Conservation (phyloP, 2,113 vertebrate genomes). For the Chlorodrepanis virens region DNA sequence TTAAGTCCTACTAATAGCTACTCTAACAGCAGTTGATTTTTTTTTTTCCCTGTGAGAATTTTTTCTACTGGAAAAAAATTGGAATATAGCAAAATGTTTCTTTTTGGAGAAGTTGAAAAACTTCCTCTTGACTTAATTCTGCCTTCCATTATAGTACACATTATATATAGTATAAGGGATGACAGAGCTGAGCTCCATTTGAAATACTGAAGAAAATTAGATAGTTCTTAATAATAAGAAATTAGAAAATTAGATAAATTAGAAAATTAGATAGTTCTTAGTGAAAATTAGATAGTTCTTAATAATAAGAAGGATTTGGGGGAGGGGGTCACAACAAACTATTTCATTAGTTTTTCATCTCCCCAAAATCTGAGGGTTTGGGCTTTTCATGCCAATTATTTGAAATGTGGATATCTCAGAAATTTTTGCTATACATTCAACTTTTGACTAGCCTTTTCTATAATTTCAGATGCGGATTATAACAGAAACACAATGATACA, state of each 20-base stretch:
- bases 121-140: slow-evolving; percentile 4
- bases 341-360: not conserved
- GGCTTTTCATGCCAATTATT: not conserved
- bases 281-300: slow-evolving; percentile 19
- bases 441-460: not conserved
- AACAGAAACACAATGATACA: not conserved
- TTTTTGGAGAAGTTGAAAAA: not conserved
- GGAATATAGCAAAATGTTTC: not conserved
- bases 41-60: not conserved
- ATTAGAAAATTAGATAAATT: not conserved
- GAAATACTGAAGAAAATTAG: slow-evolving; percentile 34
- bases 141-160: not conserved
- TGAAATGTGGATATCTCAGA: not conserved
- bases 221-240: not conserved
- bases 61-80: not conserved
- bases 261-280: slow-evolving; percentile 14
- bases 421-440: not conserved
- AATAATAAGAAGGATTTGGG: not conserved
- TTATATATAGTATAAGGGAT: not conserved
- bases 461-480: not conserved
- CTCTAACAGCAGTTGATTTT: not conserved
- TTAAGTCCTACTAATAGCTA: not conserved
- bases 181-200: not conserved
- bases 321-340: not conserved
- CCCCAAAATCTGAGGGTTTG: not conserved